phyloP scores from a whole-genome alignment of 2,888 invertebrate genomes.

The Hirtodrosophila cameraria region DNA sequence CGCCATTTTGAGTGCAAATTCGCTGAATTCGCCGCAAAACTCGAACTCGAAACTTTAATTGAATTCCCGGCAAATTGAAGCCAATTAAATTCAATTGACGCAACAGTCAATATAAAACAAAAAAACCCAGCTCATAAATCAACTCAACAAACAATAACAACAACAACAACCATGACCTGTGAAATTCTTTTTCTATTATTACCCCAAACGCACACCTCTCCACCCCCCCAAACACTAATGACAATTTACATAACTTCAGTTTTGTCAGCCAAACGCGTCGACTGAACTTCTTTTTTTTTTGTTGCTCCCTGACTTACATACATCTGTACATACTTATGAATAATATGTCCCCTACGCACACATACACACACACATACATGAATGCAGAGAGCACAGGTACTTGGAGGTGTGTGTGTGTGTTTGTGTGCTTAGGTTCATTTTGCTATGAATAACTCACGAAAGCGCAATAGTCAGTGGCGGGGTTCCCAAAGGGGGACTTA shows the following conservation, averaged over 20 bases:
- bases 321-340: conserved; percentile 3
- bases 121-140: conserved; percentile 20
- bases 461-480: conserved; percentile 40
- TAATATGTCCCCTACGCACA: neutral
- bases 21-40: conserved; percentile 54
- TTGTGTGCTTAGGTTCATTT: conserved; percentile 1
- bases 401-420: conserved; percentile 7
- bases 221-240: conserved; percentile 10
- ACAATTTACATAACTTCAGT: conserved; percentile 56
- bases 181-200: conserved; percentile 28
- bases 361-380: conserved; percentile 6
- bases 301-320: neutral
- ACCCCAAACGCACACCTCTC: neutral
- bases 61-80: conserved; percentile 65
- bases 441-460: conserved; percentile 53
- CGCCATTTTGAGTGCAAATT: conserved; percentile 68
- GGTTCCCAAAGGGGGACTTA: conserved; percentile 46
- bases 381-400: neutral
- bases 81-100: conserved; percentile 78
- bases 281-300: conserved; percentile 7
- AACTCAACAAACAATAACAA: conserved; percentile 22
- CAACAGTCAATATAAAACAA: conserved; percentile 57
- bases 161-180: conserved; percentile 72
- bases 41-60: conserved; percentile 61
- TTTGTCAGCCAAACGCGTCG: conserved; percentile 40